Evolutionary conservation across 2,888 invertebrate species (phyloP).

Genomic region (Sphaerophoria rueppellii): DNA sequence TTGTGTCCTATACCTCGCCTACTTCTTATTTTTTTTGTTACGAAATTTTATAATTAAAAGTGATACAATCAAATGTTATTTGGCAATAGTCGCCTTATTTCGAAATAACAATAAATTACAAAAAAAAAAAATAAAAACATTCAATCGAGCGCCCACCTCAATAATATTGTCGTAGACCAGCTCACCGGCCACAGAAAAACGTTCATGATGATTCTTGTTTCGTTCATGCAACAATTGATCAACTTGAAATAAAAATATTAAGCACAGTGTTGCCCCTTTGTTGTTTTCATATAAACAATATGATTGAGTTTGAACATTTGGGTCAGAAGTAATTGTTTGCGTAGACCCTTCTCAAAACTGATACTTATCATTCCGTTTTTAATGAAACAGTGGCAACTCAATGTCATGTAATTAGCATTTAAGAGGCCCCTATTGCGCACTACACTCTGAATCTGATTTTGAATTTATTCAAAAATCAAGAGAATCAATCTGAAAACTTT

Average conservation of each 20-base stretch:
- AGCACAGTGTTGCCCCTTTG: slow-evolving; percentile 1
- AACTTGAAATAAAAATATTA: neutral
- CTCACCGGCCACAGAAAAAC: neutral
- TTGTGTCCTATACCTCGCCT: slow-evolving; percentile 8
- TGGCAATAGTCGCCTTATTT: slow-evolving; percentile 26
- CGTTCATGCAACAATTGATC: neutral
- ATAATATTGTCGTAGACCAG: slow-evolving; percentile 7
- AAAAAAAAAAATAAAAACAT: neutral
- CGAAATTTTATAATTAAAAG: slow-evolving; percentile 15
- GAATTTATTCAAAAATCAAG: neutral
- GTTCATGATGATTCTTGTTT: neutral
- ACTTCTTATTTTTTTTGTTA: neutral
- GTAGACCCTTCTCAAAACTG: too few species aligned
- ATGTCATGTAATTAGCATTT: neutral
- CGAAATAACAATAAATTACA: neutral
- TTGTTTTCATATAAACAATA: neutral
- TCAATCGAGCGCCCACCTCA: neutral
- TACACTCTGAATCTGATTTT: neutral
- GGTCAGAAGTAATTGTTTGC: too few species aligned
- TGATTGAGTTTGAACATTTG: too few species aligned
- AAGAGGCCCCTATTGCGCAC: slow-evolving; percentile 9
- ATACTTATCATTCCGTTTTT: too few species aligned
- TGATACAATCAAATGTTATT: slow-evolving; percentile 22
- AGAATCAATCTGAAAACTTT: slow-evolving; percentile 9
- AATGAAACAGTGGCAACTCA: too few species aligned